A percentile compares a stretch with the other conserved stretches of the same genome.
These are phyloP conservation scores for Danaus chrysippus DNA, from an alignment of 2,888 invertebrate species.

Conservation along the genomic window DNA sequence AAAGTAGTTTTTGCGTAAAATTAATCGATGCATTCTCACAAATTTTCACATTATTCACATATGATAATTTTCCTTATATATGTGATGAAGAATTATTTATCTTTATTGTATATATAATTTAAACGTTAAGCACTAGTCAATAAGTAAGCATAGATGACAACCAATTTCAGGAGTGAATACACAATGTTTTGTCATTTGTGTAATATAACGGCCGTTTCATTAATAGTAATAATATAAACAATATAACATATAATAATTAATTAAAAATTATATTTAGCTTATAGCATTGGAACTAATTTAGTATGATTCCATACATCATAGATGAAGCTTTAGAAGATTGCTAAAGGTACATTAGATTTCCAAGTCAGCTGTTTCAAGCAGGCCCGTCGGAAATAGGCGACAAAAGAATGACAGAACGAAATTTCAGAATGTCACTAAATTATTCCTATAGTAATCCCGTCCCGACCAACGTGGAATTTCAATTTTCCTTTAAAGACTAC, in stretches of 20 bases:
- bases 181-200: not conserved
- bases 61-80: no score
- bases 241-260: not conserved
- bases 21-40: no score
- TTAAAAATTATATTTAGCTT: not conserved
- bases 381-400: not conserved
- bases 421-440: conserved; percentile 20
- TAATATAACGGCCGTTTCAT: not conserved
- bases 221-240: not conserved
- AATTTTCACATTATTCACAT: no score
- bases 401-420: conserved; percentile 11
- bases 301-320: not conserved
- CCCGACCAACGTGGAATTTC: conserved; percentile 22
- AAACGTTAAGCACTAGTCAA: not conserved
- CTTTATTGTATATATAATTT: no score
- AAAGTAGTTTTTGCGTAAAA: no score
- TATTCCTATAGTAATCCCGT: conserved; percentile 23
- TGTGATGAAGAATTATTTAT: no score
- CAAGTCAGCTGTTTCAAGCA: not conserved
- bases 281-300: not conserved
- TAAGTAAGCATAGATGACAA: conserved; percentile 1
- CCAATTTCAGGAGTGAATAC: not conserved
- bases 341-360: not conserved
- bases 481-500: conserved; percentile 29
- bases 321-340: not conserved